Conservation (phyloP, 2,888 invertebrate species). For the Drosophila sordidula region DNA sequence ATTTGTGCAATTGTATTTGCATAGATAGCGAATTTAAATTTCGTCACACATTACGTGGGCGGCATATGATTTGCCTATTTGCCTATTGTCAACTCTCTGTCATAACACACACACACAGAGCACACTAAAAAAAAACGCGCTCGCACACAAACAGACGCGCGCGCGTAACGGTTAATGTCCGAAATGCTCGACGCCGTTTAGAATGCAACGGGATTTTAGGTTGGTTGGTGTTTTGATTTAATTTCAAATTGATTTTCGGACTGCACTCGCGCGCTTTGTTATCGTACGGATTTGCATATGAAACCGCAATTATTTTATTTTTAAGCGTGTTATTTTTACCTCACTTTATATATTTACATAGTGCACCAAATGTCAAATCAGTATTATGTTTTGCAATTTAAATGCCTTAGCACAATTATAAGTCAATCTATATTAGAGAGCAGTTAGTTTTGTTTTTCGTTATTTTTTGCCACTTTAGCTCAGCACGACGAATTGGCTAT, state of each 20-base stretch:
- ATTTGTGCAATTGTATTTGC: slow-evolving; percentile 71
- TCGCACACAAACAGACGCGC: slow-evolving; percentile 6
- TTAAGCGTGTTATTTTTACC: slow-evolving; percentile 31
- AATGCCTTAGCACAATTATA: slow-evolving; percentile 17
- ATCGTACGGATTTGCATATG: slow-evolving; percentile 69
- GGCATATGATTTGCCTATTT: slow-evolving; percentile 72
- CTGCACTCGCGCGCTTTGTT: slow-evolving; percentile 43
- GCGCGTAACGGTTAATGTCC: slow-evolving; percentile 69
- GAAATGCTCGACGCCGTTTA: slow-evolving; percentile 40
- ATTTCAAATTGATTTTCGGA: slow-evolving; percentile 69
- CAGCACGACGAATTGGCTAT: slow-evolving; percentile 46
- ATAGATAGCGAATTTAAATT: slow-evolving; percentile 77
- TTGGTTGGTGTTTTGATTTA: slow-evolving; percentile 71
- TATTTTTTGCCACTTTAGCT: slow-evolving; percentile 44
- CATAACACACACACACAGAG: slow-evolving; percentile 30
- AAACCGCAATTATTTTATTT: slow-evolving; percentile 62
- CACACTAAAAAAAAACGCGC: slow-evolving; percentile 10
- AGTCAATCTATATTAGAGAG: slow-evolving; percentile 34
- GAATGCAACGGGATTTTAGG: slow-evolving; percentile 43
- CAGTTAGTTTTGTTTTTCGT: slow-evolving; percentile 45
- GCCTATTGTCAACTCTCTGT: slow-evolving; percentile 73
- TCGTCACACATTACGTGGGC: slow-evolving; percentile 81
- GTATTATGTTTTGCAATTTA: slow-evolving; percentile 29
- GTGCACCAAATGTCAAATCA: slow-evolving; percentile 15
- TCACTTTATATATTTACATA: slow-evolving; percentile 30